phyloP scores from a whole-genome alignment of 2,113 vertebrate genomes.

The Tragelaphus strepsiceros region DNA sequence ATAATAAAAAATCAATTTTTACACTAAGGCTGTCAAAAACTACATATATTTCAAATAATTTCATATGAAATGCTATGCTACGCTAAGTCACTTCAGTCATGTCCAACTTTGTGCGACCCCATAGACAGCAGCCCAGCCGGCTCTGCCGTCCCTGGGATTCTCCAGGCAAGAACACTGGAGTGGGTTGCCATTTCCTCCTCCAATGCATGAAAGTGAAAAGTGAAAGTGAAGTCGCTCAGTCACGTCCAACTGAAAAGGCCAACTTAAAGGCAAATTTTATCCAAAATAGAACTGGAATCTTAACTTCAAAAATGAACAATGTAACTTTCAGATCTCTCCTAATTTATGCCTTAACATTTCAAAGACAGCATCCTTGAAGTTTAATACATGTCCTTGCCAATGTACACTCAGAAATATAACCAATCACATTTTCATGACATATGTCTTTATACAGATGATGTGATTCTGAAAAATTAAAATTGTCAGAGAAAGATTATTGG shows the following conservation, averaged over 20 bases:
- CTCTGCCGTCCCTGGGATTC: too few species aligned
- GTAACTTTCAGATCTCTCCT: background rate
- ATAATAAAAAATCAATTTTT: background rate
- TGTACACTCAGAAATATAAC: constrained; percentile 6
- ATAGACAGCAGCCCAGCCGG: too few species aligned
- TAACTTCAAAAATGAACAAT: constrained; percentile 4
- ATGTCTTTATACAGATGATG: background rate
- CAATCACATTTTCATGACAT: background rate
- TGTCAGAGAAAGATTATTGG: background rate
- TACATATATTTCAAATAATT: background rate
- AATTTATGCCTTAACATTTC: constrained; percentile 6
- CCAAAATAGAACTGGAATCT: background rate
- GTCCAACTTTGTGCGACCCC: too few species aligned
- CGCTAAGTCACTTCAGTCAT: too few species aligned
- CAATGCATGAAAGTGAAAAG: too few species aligned
- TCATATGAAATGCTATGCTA: background rate
- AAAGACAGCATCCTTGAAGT: constrained; percentile 20
- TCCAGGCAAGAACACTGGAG: too few species aligned
- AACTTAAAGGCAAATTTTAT: background rate
- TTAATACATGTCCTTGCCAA: background rate
- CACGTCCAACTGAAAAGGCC: background rate
- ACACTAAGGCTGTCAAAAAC: background rate
- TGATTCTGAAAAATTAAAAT: background rate
- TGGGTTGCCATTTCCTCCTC: too few species aligned
- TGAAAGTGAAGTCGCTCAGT: too few species aligned